Conservation (phyloP, 2,113 vertebrate species). For the Coptodon bakossiorum region DNA sequence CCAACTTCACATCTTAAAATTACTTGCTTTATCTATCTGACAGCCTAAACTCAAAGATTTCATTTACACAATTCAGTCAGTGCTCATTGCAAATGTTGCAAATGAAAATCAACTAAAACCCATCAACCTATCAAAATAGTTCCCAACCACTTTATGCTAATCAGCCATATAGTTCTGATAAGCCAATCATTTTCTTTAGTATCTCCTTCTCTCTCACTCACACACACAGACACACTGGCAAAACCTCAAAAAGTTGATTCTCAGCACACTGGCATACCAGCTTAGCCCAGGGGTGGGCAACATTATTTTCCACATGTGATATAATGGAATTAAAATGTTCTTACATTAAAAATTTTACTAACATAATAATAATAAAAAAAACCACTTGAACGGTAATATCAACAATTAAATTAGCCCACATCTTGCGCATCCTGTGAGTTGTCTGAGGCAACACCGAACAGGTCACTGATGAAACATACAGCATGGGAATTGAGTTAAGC, state of each 20-base stretch:
- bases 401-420: background rate
- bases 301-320: background rate
- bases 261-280: background rate
- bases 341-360: background rate
- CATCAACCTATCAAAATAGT: background rate
- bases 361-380: background rate
- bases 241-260: background rate
- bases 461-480: background rate
- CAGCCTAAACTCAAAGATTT: background rate
- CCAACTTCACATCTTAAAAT: background rate
- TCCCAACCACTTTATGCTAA: background rate
- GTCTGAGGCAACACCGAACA: background rate
- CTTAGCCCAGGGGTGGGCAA: background rate
- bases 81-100: background rate
- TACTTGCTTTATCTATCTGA: background rate
- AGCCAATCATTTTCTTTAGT: background rate
- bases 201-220: background rate
- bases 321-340: background rate
- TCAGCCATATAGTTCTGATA: background rate
- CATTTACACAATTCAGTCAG: background rate
- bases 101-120: background rate
- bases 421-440: background rate
- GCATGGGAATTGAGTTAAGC: background rate
- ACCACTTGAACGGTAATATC: background rate
- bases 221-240: background rate